Percentiles rank a stretch among this genome's conserved stretches.
Conservation (phyloP, 2,888 invertebrate genomes). For the Drosophila melanosoma region DNA sequence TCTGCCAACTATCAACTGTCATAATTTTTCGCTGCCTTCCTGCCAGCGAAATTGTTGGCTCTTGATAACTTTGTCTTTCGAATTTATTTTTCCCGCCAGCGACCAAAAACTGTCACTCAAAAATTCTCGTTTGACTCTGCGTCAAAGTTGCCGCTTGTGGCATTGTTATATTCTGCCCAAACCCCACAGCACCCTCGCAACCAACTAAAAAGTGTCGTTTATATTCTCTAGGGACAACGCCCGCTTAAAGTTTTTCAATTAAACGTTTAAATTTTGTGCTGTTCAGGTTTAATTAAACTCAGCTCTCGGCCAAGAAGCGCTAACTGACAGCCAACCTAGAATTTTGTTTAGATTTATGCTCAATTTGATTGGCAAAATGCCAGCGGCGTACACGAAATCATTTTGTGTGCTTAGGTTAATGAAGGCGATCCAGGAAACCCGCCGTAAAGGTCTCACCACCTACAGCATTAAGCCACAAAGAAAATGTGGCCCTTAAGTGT, state of each 20-base stretch:
- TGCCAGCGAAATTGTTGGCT: conserved; percentile 41
- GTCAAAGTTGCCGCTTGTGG: conserved; percentile 62
- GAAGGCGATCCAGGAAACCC: conserved; percentile 25
- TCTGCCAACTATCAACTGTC: conserved; percentile 58
- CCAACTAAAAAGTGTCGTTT: conserved; percentile 57
- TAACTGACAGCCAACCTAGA: conserved; percentile 39
- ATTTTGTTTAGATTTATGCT: conserved; percentile 74
- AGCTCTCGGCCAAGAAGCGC: conserved; percentile 30
- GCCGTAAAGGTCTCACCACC: conserved; percentile 25
- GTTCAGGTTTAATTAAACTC: conserved; percentile 68
- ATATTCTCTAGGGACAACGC: conserved; percentile 52
- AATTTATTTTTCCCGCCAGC: conserved; percentile 40
- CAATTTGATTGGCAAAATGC: conserved; percentile 74
- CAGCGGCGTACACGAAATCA: conserved; percentile 54
- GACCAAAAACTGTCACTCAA: conserved; percentile 61
- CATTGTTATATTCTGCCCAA: conserved; percentile 40
- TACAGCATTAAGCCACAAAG: conserved; percentile 18
- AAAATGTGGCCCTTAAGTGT: conserved; percentile 13
- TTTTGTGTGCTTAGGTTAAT: conserved; percentile 58
- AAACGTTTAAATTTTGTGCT: conserved; percentile 67
- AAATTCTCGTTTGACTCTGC: conserved; percentile 66
- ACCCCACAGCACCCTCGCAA: background rate
- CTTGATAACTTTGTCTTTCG: conserved; percentile 43
- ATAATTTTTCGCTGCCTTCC: conserved; percentile 51
- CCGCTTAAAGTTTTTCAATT: conserved; percentile 76